Evolutionary conservation across 2,797 vertebrate genomes (phyloP).

Genomic region (Sparus aurata): DNA sequence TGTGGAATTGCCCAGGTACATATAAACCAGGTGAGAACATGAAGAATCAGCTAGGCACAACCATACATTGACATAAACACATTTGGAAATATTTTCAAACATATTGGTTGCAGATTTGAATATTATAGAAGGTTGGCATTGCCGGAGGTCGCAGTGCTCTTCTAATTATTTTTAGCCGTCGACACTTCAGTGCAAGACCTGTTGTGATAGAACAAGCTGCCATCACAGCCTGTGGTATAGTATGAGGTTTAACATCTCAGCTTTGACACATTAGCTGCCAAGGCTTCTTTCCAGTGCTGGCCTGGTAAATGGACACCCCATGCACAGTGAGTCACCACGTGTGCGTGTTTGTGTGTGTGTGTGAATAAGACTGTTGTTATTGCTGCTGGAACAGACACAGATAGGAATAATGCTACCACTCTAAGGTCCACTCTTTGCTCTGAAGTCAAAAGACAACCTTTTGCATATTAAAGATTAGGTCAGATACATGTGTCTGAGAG

Average conservation of each 20-base stretch:
- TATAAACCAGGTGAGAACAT: no score
- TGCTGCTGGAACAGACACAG: conserved; percentile 19
- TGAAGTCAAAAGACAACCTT: not conserved
- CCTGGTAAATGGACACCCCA: conserved; percentile 55
- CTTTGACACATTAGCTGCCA: conserved; percentile 30
- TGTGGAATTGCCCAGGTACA: no score
- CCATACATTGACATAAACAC: no score
- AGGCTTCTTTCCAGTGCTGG: conserved; percentile 24
- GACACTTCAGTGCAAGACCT: not conserved
- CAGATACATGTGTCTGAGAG: not conserved
- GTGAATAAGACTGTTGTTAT: conserved; percentile 59
- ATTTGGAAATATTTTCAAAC: no score
- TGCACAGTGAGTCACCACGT: conserved; percentile 7
- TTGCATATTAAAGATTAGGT: not conserved
- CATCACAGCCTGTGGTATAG: not conserved
- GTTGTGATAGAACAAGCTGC: not conserved
- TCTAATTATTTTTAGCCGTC: not conserved
- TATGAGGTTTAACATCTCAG: conserved; percentile 13
- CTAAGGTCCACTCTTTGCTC: not conserved
- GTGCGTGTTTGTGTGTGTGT: not conserved
- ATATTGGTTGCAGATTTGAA: no score
- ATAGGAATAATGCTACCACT: conserved; percentile 12
- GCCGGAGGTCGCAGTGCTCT: no score
- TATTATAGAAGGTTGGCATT: no score
- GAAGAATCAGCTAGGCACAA: no score